A percentile compares a stretch with the other conserved stretches of the same genome.
These are phyloP conservation scores for Buceros bicornis DNA, from an alignment of 2,797 vertebrate species.

Conservation along the genomic window DNA sequence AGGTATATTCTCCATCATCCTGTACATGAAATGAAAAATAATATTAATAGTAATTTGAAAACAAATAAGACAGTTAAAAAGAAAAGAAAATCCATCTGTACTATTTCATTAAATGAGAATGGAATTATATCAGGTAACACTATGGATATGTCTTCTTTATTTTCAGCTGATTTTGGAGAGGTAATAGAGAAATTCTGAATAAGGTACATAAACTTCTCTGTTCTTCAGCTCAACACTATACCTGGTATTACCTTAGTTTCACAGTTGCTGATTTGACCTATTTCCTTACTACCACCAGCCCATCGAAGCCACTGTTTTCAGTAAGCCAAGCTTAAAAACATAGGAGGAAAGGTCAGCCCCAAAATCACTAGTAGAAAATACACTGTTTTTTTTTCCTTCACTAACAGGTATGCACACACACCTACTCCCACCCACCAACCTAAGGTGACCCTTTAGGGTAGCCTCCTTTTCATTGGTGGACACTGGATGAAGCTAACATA, in stretches of 20 bases:
- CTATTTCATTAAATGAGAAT: not conserved
- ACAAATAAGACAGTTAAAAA: not conserved
- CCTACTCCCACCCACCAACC: not conserved
- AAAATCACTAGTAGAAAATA: conserved; percentile 60
- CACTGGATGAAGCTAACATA: conserved; percentile 8
- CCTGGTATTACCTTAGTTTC: conserved; percentile 47
- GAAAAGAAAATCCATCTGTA: not conserved
- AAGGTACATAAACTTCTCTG: conserved; percentile 41
- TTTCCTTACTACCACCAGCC: conserved; percentile 18
- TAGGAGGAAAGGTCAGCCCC: conserved; percentile 74
- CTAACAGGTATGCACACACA: not conserved
- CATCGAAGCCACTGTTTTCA: conserved; percentile 81
- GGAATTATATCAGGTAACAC: not conserved
- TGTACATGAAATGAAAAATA: not conserved
- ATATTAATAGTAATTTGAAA: not conserved
- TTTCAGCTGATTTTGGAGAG: not conserved
- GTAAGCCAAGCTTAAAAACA: conserved; percentile 71
- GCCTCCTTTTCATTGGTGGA: not conserved
- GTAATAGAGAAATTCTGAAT: conserved; percentile 72
- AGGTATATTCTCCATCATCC: not conserved
- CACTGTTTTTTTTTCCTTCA: conserved; percentile 76
- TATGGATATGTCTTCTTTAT: not conserved
- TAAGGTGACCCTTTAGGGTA: conserved; percentile 6
- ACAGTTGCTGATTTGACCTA: conserved; percentile 38
- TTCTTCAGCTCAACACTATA: conserved; percentile 75